phyloP scores from a whole-genome alignment of 2,888 invertebrate genomes.

The Serrognathus titanus region DNA sequence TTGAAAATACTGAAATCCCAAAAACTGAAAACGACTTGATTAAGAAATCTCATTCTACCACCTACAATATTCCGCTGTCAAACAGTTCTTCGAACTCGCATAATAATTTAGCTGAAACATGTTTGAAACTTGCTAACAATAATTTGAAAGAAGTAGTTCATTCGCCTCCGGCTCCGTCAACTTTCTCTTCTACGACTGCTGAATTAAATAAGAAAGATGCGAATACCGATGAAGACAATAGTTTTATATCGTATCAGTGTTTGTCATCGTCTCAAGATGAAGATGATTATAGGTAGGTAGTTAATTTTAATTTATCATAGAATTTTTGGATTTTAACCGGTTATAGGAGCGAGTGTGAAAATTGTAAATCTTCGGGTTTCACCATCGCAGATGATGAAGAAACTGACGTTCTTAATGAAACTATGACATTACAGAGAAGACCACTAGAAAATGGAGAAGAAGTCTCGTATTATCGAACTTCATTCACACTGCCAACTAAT shows the following conservation, averaged over 20 bases:
- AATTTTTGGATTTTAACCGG: neutral
- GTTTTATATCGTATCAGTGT: constrained; percentile 35
- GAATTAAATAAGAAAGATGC: constrained; percentile 13
- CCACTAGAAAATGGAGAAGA: constrained; percentile 51
- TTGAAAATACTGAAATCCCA: constrained; percentile 25
- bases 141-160: constrained; percentile 4
- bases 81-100: constrained; percentile 23
- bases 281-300: constrained; percentile 37
- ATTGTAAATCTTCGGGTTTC: constrained; percentile 73
- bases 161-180: constrained; percentile 13
- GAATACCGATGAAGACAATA: constrained; percentile 21
- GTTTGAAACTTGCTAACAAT: constrained; percentile 4
- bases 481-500: constrained; percentile 63
- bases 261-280: constrained; percentile 37
- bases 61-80: constrained; percentile 18
- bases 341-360: constrained; percentile 73
- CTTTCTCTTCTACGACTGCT: constrained; percentile 7
- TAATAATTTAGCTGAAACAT: constrained; percentile 17
- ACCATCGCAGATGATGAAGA: constrained; percentile 54
- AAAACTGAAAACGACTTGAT: constrained; percentile 20
- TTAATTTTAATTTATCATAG: neutral
- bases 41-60: constrained; percentile 20
- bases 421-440: constrained; percentile 65
- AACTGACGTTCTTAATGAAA: constrained; percentile 58
- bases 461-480: constrained; percentile 59